Evolutionary conservation across 2,888 invertebrate species (phyloP), one percentile per base, ranked within the genome.

Genomic region (Hyles lineata): DNA sequence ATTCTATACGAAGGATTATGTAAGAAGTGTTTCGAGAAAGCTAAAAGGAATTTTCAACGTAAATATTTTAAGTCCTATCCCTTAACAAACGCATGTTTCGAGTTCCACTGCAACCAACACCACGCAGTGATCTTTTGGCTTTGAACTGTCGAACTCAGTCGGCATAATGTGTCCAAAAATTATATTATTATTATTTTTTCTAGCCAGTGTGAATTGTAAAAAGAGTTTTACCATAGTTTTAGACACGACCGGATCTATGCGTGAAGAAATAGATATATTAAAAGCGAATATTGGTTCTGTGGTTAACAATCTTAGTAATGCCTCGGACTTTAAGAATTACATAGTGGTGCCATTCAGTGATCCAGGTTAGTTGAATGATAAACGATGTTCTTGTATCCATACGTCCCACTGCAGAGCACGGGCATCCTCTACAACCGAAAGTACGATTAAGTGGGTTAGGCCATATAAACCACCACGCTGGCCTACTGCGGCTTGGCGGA

Each of bases 211-310:
- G 19, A 21, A 0, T 35, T 63, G 78, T 70, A 75, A 77, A 77
- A 89, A 77, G 77, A 89, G 89, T 82, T 87, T 92, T 3, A 89
- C 89, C 0, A 61, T 92, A 2, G 87, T 92, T 0, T 11, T 90
- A 0, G 92, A 92, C 50, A 90, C 89, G 0, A 89, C 92, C 0
- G 69, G 21, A 0, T 91, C 91, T 0, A 91, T 91, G 91, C 55
- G 69, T 25, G 82, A 84, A 0, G 91, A 91, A 67, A 74, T 90
- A 0, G 78, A 85, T 7, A n/a, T 82, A 0, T 81, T 91, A 0
- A 88, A 85, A 77, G 74, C 76, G 0, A 86, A 86, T 72, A 75
- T 91, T 1, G 75, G 79, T 0, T 55, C 77, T 0, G 76, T 85
- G 0, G n/a, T 84, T 0, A 76, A 71, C n/a, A 6, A 43, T 5